phyloP scores from a whole-genome alignment of 2,113 vertebrate species.

The Asarcornis scutulata region DNA sequence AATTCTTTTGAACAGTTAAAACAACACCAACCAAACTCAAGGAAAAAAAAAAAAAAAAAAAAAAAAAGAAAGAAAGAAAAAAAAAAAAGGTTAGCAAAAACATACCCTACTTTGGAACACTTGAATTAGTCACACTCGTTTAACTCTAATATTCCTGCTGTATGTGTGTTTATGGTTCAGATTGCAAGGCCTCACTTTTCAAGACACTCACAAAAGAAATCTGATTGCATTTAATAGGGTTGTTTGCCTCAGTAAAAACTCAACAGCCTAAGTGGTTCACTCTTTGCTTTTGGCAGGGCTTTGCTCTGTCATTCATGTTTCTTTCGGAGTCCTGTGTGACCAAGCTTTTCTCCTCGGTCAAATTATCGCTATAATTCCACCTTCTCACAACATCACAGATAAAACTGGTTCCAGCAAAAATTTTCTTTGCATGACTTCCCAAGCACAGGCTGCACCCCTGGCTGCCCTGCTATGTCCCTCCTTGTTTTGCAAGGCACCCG shows the following conservation, averaged over 20 bases:
- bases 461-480: background rate
- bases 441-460: too few species aligned
- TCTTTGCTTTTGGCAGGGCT: background rate
- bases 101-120: background rate
- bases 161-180: background rate
- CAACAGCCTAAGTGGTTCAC: background rate
- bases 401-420: background rate
- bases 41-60: background rate
- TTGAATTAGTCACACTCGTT: constrained; percentile 15
- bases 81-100: background rate
- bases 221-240: background rate
- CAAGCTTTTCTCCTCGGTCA: background rate
- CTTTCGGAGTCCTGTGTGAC: background rate
- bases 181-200: background rate
- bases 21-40: background rate
- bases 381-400: background rate
- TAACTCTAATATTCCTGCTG: background rate
- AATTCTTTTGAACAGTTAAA: background rate
- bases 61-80: too few species aligned
- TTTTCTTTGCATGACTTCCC: background rate
- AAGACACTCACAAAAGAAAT: background rate
- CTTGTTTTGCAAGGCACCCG: background rate
- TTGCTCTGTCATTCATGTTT: background rate
- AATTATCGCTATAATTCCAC: background rate
- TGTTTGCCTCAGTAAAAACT: background rate